Evolutionary conservation across 1,140 invertebrate genomes (phyloP).

Genomic region (Steinernema khuongi): DNA sequence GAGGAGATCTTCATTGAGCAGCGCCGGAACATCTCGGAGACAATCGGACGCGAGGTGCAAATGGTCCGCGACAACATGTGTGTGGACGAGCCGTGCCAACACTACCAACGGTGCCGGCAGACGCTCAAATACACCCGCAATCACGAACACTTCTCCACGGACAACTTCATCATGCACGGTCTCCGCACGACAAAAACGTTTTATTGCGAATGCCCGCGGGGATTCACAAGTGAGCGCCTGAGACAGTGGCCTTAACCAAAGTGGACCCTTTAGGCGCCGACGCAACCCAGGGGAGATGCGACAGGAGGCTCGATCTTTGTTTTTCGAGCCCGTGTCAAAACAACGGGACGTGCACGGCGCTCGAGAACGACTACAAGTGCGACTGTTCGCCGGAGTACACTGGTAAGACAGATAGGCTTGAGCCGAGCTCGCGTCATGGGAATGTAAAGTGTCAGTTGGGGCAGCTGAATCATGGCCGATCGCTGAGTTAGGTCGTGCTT

Average conservation of each 20-base stretch:
- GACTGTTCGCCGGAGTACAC: slow-evolving; percentile 71
- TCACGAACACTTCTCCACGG: slow-evolving; percentile 68
- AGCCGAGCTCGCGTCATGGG: not conserved
- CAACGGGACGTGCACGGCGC: slow-evolving; percentile 76
- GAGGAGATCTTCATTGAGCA: slow-evolving; percentile 31
- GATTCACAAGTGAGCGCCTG: slow-evolving; percentile 62
- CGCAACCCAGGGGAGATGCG: slow-evolving; percentile 57
- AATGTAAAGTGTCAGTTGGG: not conserved
- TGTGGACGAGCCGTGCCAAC: slow-evolving; percentile 86
- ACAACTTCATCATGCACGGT: slow-evolving; percentile 83
- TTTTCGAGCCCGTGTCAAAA: slow-evolving; percentile 89
- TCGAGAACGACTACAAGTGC: slow-evolving; percentile 87
- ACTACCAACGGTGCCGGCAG: slow-evolving; percentile 86
- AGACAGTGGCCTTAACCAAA: not conserved
- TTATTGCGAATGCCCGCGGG: slow-evolving; percentile 74
- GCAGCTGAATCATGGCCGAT: too few relatives aligned
- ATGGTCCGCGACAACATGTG: slow-evolving; percentile 96
- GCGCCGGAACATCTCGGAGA: slow-evolving; percentile 16
- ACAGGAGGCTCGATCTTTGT: slow-evolving; percentile 92
- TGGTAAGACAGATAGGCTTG: slow-evolving; percentile 60
- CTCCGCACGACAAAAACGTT: slow-evolving; percentile 92
- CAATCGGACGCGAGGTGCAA: slow-evolving; percentile 67
- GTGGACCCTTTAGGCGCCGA: slow-evolving; percentile 20
- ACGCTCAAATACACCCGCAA: slow-evolving; percentile 72
- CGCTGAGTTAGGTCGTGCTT: too few relatives aligned